phyloP scores from a whole-genome alignment of 64 coral and sea anemone genomes.

The Platygyra sinensis region DNA sequence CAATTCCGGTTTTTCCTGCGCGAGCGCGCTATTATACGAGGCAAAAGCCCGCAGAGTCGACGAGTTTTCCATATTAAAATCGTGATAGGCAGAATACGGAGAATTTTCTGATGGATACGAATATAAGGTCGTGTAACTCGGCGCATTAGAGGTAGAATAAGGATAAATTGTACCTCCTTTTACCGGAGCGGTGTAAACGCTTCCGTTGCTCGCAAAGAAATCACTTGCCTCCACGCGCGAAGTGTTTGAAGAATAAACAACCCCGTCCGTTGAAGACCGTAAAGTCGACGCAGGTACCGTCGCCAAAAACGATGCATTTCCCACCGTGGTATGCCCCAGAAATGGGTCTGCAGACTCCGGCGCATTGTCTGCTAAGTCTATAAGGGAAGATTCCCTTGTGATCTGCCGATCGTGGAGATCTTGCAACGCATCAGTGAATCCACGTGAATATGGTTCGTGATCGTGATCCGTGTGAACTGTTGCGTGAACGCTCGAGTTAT shows the following conservation, averaged over 20 bases:
- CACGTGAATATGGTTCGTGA: conserved; percentile 85
- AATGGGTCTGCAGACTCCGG: conserved; percentile 73
- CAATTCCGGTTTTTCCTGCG: conserved; percentile 77
- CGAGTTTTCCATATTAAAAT: conserved; percentile 61
- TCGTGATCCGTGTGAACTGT: conserved; percentile 48
- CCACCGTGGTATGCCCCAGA: conserved; percentile 54
- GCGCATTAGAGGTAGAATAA: conserved; percentile 11
- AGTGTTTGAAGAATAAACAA: conserved; percentile 47
- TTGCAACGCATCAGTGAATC: conserved; percentile 92
- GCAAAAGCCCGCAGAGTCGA: conserved; percentile 67
- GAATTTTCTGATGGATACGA: conserved; percentile 57
- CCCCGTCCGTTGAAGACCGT: conserved; percentile 44
- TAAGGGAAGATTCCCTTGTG: conserved; percentile 63
- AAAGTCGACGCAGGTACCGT: conserved; percentile 52
- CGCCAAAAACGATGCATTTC: conserved; percentile 40
- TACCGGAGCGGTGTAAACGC: conserved; percentile 17
- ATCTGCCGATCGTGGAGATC: conserved; percentile 89
- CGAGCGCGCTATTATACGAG: conserved; percentile 53
- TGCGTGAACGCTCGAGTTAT: conserved; percentile 59
- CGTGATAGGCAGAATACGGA: conserved; percentile 43
- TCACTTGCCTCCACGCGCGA: conserved; percentile 52
- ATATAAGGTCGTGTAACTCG: conserved; percentile 50
- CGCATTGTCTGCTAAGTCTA: conserved; percentile 76
- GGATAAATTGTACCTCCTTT: conserved; percentile 52
- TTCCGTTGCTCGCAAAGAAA: conserved; percentile 54